These are phyloP conservation scores for Oenanthe oenanthe DNA, from an alignment of 2,113 vertebrate species.

Conservation along the genomic window DNA sequence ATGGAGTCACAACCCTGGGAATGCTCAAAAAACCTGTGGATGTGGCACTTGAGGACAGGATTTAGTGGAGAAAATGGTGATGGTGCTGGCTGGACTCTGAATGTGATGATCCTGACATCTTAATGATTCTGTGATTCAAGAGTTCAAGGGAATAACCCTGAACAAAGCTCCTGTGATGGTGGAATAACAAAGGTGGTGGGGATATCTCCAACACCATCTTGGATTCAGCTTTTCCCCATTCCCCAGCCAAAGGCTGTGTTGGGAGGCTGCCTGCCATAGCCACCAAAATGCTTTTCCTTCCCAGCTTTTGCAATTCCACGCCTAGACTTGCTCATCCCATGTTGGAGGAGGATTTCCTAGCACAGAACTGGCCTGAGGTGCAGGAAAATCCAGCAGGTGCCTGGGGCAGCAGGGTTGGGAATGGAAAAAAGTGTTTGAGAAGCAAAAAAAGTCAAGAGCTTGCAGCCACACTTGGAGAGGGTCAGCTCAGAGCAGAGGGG, in stretches of 20 bases:
- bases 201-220: neutral
- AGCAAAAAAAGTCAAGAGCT: neutral
- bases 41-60: neutral
- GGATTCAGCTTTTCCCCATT: neutral
- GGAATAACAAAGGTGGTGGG: accelerated
- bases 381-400: neutral
- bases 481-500: neutral
- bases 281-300: neutral
- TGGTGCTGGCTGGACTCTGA: neutral
- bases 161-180: accelerated
- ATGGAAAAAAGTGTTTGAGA: neutral
- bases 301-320: neutral
- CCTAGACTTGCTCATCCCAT: too few species aligned
- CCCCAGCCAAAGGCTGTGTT: neutral
- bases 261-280: accelerated
- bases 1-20: neutral
- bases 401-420: neutral
- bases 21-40: neutral
- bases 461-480: neutral
- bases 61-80: neutral
- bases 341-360: neutral
- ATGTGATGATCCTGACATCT: neutral
- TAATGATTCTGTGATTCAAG: neutral
- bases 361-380: neutral
- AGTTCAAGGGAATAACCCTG: neutral